Evolutionary conservation across 2,797 vertebrate species (phyloP).

Genomic region (Dicrostonyx torquatus): DNA sequence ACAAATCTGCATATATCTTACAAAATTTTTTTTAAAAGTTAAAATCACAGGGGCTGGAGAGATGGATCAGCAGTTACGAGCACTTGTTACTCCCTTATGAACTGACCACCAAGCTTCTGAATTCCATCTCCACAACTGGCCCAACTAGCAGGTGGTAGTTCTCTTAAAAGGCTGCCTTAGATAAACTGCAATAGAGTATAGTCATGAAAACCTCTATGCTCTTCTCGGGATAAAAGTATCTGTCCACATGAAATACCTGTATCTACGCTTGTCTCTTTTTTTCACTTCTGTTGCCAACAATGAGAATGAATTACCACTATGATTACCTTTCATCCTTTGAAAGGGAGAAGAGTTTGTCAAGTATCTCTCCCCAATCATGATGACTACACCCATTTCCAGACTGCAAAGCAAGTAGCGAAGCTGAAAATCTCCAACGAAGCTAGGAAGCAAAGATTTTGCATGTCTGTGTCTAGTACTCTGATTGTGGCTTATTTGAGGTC

Average conservation of each 20-base stretch:
- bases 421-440: not conserved
- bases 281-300: slow-evolving; percentile 44
- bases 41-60: not conserved
- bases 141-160: not conserved
- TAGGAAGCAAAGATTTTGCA: not conserved
- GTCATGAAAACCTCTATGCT: not conserved
- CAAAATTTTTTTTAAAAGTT: not conserved
- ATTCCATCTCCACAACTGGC: slow-evolving; percentile 45
- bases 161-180: slow-evolving; percentile 42
- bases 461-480: not conserved
- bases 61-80: not conserved
- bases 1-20: not conserved
- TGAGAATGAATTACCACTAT: not conserved
- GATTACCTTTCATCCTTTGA: not conserved
- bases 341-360: slow-evolving; percentile 31
- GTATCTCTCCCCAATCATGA: not conserved
- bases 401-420: accelerated
- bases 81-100: not conserved
- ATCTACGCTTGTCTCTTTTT: slow-evolving; percentile 27
- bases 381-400: not conserved
- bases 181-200: not conserved
- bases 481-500: not conserved
- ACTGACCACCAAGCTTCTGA: slow-evolving; percentile 31
- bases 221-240: slow-evolving; percentile 30
- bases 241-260: not conserved